Conservation (phyloP, 2,888 invertebrate species). For the Barypeithes pellucidus region DNA sequence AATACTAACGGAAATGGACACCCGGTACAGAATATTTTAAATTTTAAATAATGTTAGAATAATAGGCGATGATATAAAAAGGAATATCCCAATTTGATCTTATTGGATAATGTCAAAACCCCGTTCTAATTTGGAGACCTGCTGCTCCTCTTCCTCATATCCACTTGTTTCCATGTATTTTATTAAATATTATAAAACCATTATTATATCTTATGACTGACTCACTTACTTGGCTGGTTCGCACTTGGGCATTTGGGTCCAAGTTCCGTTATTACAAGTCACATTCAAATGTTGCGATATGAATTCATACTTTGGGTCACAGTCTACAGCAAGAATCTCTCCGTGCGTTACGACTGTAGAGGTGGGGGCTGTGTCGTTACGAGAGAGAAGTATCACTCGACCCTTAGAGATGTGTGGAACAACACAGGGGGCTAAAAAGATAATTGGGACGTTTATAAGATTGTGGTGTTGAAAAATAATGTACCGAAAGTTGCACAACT, state of each 20-base stretch:
- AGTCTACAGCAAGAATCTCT: slow-evolving; percentile 82
- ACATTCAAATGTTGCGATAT: slow-evolving; percentile 83
- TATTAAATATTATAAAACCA: neutral
- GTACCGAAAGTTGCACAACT: too few species aligned
- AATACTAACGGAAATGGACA: too few species aligned
- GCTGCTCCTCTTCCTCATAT: too few species aligned
- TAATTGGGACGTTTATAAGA: neutral
- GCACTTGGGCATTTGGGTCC: slow-evolving; percentile 93
- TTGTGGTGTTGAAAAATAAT: too few species aligned
- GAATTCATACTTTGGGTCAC: slow-evolving; percentile 90
- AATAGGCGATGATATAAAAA: too few species aligned
- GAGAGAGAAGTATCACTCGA: slow-evolving; percentile 77
- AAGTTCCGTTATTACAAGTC: slow-evolving; percentile 95
- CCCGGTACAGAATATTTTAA: too few species aligned
- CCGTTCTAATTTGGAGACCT: too few species aligned
- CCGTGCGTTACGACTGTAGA: slow-evolving; percentile 81
- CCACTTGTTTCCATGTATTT: too few species aligned
- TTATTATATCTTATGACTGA: neutral
- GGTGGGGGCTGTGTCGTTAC: slow-evolving; percentile 72
- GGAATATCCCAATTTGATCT: too few species aligned
- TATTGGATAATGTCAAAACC: too few species aligned
- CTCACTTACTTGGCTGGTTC: slow-evolving; percentile 79
- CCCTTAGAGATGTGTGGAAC: slow-evolving; percentile 92
- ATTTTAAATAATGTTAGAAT: too few species aligned
- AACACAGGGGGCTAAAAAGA: slow-evolving; percentile 90